These are phyloP conservation scores for Anguilla anguilla DNA, from an alignment of 2,797 vertebrate genomes.

Conservation along the genomic window DNA sequence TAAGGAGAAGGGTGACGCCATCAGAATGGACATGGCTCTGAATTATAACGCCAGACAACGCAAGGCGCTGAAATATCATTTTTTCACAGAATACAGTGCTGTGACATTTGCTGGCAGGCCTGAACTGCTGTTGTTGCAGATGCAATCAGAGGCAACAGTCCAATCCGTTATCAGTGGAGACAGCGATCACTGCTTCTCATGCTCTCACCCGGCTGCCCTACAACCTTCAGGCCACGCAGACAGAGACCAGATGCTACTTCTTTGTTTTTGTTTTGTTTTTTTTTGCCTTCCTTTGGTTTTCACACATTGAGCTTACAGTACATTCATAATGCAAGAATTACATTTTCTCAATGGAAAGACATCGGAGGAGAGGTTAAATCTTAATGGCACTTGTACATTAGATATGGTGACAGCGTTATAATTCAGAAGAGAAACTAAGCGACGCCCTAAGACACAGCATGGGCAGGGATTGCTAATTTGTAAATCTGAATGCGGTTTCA, in stretches of 20 bases:
- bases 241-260: not conserved
- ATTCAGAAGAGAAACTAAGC: not conserved
- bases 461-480: not conserved
- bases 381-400: not conserved
- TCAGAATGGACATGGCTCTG: not conserved
- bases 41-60: not conserved
- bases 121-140: constrained; percentile 2
- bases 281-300: not conserved
- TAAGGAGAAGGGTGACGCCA: not conserved
- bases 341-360: not conserved
- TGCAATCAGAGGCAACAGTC: not conserved
- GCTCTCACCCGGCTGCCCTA: constrained; percentile 10
- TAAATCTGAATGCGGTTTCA: not conserved
- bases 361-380: constrained; percentile 10
- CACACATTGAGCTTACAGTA: not conserved
- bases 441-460: not conserved
- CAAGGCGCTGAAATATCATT: not conserved
- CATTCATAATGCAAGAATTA: constrained; percentile 20
- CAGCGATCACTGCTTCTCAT: not conserved
- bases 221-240: constrained; percentile 6
- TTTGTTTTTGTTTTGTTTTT: not conserved
- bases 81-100: not conserved
- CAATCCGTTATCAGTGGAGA: not conserved
- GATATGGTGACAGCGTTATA: not conserved
- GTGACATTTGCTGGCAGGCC: not conserved